Conservation (phyloP, 2,113 vertebrate species). For the Gracilinanus agilis region DNA sequence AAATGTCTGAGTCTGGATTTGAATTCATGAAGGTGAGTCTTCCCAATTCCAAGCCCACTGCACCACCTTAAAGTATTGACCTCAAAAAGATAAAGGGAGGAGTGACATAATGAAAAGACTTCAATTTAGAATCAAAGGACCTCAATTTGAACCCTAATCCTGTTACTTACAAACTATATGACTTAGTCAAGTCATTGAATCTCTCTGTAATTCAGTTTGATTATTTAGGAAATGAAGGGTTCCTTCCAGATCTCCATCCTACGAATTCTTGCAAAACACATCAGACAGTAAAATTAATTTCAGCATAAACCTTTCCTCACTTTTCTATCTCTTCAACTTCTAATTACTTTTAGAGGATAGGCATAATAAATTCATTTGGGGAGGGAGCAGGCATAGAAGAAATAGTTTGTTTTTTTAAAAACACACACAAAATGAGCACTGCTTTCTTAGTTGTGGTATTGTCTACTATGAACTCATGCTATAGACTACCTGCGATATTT, state of each 20-base stretch:
- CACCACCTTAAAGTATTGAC: too few relatives aligned
- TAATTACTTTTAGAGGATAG: slow-evolving; percentile 1
- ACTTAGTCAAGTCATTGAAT: not conserved
- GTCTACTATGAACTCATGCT: slow-evolving; percentile 27
- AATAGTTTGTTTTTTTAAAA: not conserved
- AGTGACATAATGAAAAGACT: not conserved
- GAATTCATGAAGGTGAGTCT: too few relatives aligned
- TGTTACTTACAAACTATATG: not conserved
- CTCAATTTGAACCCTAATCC: not conserved
- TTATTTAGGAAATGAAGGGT: not conserved
- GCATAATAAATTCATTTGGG: not conserved
- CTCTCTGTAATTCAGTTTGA: not conserved
- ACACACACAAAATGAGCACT: not conserved
- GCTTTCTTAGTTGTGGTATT: slow-evolving; percentile 11
- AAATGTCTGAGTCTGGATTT: too few relatives aligned
- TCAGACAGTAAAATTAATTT: not conserved
- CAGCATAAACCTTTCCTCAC: not conserved
- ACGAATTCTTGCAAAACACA: not conserved
- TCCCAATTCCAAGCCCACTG: too few relatives aligned
- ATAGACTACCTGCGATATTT: not conserved
- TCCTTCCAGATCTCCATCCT: not conserved
- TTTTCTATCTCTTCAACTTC: slow-evolving; percentile 38
- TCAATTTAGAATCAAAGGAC: slow-evolving; percentile 19
- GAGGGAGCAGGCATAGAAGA: not conserved
- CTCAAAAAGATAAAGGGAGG: slow-evolving; percentile 13